phyloP scores from a whole-genome alignment of 2,888 invertebrate genomes.

The Drosophila lutescens region DNA sequence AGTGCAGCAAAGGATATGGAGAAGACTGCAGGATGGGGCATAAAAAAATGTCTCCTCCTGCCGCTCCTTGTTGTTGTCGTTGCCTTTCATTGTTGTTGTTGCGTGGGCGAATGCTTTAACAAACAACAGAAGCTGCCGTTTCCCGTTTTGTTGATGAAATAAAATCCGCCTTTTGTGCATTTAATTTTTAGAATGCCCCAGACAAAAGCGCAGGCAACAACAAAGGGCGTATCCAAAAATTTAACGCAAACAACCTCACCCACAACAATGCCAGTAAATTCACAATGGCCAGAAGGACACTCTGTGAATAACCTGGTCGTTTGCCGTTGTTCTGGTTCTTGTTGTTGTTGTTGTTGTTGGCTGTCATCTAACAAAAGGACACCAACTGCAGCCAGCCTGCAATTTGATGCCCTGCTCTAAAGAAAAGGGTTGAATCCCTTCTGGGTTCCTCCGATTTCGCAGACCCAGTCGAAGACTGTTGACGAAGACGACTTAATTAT shows the following conservation, averaged over 20 bases:
- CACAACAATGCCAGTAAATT: slow-evolving; percentile 63
- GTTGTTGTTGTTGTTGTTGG: not conserved
- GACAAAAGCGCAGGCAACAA: slow-evolving; percentile 77
- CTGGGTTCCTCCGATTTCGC: slow-evolving; percentile 1
- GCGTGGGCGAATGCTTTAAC: slow-evolving; percentile 77
- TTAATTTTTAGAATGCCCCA: slow-evolving; percentile 76
- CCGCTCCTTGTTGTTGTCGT: slow-evolving; percentile 39
- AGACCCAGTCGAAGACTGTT: slow-evolving; percentile 14
- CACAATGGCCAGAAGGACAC: slow-evolving; percentile 72
- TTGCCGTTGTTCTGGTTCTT: not conserved
- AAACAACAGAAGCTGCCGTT: slow-evolving; percentile 79
- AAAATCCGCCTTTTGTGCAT: slow-evolving; percentile 81
- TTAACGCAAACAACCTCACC: slow-evolving; percentile 67
- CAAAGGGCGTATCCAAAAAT: slow-evolving; percentile 72
- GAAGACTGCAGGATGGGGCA: slow-evolving; percentile 17
- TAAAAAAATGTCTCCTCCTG: slow-evolving; percentile 71
- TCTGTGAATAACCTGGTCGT: slow-evolving; percentile 61
- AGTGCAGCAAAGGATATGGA: slow-evolving; percentile 17
- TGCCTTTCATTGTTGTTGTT: slow-evolving; percentile 51
- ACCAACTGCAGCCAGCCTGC: slow-evolving; percentile 74
- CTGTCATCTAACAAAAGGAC: slow-evolving; percentile 66
- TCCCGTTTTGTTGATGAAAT: slow-evolving; percentile 80
- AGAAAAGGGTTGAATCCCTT: slow-evolving; percentile 52
- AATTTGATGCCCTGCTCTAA: slow-evolving; percentile 68
- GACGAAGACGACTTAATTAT: slow-evolving; percentile 75